phyloP scores from a whole-genome alignment of 2,797 vertebrate species.

The Nyctibius grandis region DNA sequence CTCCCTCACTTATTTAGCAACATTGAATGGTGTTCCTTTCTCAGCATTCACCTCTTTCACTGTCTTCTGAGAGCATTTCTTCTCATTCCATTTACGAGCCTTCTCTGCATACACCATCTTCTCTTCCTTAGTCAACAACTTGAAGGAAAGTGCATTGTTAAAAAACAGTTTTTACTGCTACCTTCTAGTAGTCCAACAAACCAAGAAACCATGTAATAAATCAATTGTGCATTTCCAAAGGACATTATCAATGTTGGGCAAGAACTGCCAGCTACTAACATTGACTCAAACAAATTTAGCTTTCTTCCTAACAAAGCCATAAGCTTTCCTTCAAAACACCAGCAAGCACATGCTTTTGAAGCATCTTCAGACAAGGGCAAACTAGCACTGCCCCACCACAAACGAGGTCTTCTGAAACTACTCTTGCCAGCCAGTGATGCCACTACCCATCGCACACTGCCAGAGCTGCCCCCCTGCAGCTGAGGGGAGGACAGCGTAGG shows the following conservation, averaged over 20 bases:
- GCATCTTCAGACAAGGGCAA: rapidly evolving
- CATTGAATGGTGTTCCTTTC: background rate
- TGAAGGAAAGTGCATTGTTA: background rate
- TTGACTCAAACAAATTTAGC: rapidly evolving
- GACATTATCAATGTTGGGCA: rapidly evolving
- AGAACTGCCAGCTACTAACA: background rate
- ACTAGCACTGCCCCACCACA: background rate
- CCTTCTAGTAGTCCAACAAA: background rate
- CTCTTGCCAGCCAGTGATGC: background rate
- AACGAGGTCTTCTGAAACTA: rapidly evolving
- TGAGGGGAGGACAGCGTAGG: rapidly evolving
- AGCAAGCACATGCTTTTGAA: rapidly evolving
- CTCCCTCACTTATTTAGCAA: background rate
- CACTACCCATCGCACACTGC: rapidly evolving
- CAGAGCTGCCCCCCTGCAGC: rapidly evolving
- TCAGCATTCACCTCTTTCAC: slow-evolving; percentile 48
- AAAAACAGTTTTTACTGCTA: background rate
- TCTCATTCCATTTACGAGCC: slow-evolving; percentile 63
- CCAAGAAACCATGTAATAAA: background rate
- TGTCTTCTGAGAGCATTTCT: background rate
- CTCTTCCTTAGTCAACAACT: slow-evolving; percentile 65
- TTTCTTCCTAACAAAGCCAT: background rate
- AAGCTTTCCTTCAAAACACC: background rate
- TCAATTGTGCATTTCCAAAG: background rate
- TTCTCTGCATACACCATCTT: slow-evolving; percentile 67